Evolutionary conservation across 2,888 invertebrate species (phyloP).

Genomic region (Podabrus alpinus): DNA sequence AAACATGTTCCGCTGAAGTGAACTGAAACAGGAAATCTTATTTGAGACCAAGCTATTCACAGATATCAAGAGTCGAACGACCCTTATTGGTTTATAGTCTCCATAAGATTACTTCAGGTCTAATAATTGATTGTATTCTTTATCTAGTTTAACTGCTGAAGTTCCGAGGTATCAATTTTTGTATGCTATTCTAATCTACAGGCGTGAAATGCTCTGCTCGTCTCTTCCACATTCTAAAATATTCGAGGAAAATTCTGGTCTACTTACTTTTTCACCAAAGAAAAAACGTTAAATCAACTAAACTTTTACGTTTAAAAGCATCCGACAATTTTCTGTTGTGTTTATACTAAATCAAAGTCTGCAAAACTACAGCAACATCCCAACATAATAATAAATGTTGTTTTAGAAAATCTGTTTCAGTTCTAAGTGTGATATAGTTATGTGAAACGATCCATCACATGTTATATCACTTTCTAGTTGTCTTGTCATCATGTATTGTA

Average conservation of each 20-base stretch:
- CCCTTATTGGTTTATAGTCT: background rate
- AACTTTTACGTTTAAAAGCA: background rate
- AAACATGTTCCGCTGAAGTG: background rate
- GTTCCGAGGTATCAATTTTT: no score
- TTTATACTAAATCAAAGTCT: background rate
- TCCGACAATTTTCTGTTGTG: background rate
- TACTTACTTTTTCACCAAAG: background rate
- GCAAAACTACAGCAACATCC: background rate
- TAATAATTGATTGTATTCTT: background rate
- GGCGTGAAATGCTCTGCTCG: background rate
- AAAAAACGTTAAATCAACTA: background rate
- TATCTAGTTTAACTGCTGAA: background rate
- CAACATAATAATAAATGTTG: background rate
- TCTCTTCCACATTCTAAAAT: background rate
- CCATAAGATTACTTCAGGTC: background rate
- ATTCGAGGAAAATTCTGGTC: background rate
- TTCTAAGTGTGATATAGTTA: background rate
- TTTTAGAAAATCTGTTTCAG: background rate
- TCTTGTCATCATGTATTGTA: background rate
- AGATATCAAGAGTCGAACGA: background rate
- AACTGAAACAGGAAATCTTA: background rate
- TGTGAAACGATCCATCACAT: background rate
- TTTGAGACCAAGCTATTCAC: background rate
- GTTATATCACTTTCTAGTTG: background rate
- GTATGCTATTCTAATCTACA: background rate